These are phyloP conservation scores for Drosophila pseudoananassae DNA, from an alignment of 1,140 invertebrate species.

Conservation along the genomic window DNA sequence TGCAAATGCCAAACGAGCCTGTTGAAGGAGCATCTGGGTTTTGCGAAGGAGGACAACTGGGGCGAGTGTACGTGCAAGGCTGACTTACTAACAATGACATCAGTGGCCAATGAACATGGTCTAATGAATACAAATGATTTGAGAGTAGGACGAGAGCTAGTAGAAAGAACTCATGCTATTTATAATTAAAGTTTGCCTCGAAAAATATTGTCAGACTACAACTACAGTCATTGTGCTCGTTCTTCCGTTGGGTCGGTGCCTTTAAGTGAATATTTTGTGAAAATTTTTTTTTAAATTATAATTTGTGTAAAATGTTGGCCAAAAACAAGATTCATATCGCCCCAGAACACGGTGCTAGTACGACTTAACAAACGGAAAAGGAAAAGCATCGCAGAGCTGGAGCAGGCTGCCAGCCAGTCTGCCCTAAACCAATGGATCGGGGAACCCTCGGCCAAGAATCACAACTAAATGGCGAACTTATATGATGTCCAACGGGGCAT, in stretches of 20 bases:
- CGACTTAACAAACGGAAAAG: conserved; percentile 3
- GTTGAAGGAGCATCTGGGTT: conserved; percentile 1
- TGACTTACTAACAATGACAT: conserved; percentile 64
- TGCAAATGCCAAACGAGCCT: conserved; percentile 23
- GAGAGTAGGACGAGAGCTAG: conserved; percentile 3
- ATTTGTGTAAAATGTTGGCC: background rate
- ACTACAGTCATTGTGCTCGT: background rate
- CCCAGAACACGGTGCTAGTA: background rate
- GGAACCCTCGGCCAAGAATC: conserved; percentile 54
- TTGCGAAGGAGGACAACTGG: conserved; percentile 1
- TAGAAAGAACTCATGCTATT: background rate
- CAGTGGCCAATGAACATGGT: conserved; percentile 55
- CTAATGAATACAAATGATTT: conserved; percentile 77
- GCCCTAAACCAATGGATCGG: conserved; percentile 34
- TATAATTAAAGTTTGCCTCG: background rate
- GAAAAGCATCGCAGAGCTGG: conserved; percentile 3
- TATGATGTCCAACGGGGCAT: conserved; percentile 14
- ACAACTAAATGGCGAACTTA: conserved; percentile 50
- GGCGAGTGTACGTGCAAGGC: conserved; percentile 7
- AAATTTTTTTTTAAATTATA: background rate
- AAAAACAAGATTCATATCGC: conserved; percentile 1
- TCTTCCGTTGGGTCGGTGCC: background rate
- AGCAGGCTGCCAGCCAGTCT: conserved; percentile 79
- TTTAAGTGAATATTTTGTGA: background rate
- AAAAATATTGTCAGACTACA: too few relatives aligned